Evolutionary conservation across 92 coral and sea anemone genomes (phyloP).

Genomic region (Meandrina meandrites): DNA sequence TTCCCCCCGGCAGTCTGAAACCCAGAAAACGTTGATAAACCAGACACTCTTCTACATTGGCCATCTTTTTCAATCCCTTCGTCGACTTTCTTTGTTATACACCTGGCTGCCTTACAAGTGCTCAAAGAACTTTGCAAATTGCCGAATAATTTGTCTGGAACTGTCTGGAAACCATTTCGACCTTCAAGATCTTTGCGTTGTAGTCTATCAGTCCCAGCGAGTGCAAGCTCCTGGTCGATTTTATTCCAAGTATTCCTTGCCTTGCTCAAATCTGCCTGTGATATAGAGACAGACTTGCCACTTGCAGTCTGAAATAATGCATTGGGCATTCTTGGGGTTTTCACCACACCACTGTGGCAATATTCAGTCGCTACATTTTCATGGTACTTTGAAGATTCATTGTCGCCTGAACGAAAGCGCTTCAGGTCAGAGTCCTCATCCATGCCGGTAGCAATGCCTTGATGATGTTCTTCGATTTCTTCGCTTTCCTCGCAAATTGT

Average conservation of each 20-base stretch:
- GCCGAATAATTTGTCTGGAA: neutral
- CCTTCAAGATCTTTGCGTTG: neutral
- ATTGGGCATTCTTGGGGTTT: neutral
- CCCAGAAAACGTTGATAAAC: constrained; percentile 31
- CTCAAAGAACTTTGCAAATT: too few relatives aligned
- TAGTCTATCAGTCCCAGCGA: neutral
- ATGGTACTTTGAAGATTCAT: neutral
- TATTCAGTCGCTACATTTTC: neutral
- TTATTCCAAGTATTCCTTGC: neutral
- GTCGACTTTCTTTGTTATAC: neutral
- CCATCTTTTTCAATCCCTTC: neutral
- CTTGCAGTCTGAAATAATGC: neutral
- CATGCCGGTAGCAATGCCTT: neutral
- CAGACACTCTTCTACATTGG: neutral
- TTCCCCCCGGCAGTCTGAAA: constrained; percentile 79
- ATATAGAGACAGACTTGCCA: neutral
- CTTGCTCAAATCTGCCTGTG: neutral
- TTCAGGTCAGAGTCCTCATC: neutral
- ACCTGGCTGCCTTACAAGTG: neutral
- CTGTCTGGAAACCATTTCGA: neutral
- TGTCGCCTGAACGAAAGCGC: too few relatives aligned
- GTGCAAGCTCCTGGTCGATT: neutral
- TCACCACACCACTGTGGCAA: neutral
- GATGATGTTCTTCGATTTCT: neutral
- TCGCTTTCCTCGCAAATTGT: constrained; percentile 8